Base-by-base conservation (phyloP, 2,113 vertebrate species). In the Esox niger region DNA sequence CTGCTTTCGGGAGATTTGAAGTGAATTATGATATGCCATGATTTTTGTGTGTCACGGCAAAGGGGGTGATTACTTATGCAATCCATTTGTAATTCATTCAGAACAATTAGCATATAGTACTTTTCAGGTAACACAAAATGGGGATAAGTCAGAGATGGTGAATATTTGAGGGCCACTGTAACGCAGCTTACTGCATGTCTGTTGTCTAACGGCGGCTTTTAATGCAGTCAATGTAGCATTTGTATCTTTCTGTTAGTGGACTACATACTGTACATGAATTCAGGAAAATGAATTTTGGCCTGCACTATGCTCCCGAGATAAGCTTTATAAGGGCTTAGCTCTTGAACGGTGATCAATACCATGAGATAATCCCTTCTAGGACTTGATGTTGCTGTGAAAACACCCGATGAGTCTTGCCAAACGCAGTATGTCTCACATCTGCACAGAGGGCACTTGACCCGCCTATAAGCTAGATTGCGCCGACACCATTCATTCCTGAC, bases 381-480 rank as follows among this genome's bases (percentile, higher is more conserved):
- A 49, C n/a, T 49, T 3, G n/a, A 20, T 49, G 46, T 49, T 6
- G n/a, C 46, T 49, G 6, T 21, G 46, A n/a, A 38, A 38, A 38
- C 35, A 38, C n/a, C 11, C 5, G 11, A 38, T 15, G 46, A 20
- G 46, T 49, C 35, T 38, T n/a, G 20, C 9, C n/a, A 21, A 2
- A 2, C 2, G 46, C 20, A 17, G n/a, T 20, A 49, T 49, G n/a
- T 49, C 4, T 13, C 35, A 38, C 35, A 38, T 15, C 11, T 38
- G 35, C 10, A 15, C 35, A 13, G 9, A 38, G 35, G 35, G 11
- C 35, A 38, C 35, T 38, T 38, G 46, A 49, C 6, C 20, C 35
- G 11, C n/a, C n/a, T n/a, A n/a, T 63, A 65, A 71, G 68, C 62
- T 71, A 55, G 73, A 66, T 70, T 69, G 68, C 73, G 58, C 59